These are phyloP conservation scores for Pteria penguin DNA, from an alignment of 2,888 invertebrate species.

Conservation along the genomic window DNA sequence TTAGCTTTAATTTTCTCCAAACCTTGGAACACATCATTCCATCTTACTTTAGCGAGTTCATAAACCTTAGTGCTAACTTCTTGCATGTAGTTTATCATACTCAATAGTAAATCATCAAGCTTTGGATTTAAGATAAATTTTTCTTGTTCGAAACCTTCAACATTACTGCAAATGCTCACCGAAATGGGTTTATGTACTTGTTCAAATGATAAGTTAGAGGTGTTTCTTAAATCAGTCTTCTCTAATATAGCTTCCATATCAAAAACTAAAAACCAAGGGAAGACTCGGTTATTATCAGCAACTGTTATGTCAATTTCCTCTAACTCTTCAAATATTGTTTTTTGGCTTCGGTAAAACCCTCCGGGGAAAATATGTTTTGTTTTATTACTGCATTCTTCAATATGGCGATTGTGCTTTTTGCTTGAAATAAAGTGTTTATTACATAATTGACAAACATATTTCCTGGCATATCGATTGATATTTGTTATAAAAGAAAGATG, in stretches of 20 bases:
- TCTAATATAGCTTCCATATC: constrained; percentile 35
- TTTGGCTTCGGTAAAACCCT: constrained; percentile 30
- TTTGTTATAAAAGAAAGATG: constrained; percentile 31
- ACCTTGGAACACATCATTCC: constrained; percentile 12
- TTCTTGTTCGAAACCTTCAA: constrained; percentile 26
- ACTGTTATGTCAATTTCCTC: constrained; percentile 33
- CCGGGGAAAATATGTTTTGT: constrained; percentile 34
- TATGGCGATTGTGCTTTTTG: background rate
- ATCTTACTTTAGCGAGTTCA: constrained; percentile 8
- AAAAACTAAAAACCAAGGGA: constrained; percentile 42
- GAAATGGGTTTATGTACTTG: constrained; percentile 37
- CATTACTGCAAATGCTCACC: constrained; percentile 37
- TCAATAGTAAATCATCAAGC: constrained; percentile 20
- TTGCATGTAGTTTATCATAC: constrained; percentile 3
- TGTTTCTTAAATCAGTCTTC: constrained; percentile 11
- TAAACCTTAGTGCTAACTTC: background rate
- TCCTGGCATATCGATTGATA: constrained; percentile 17
- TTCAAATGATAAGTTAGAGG: constrained; percentile 31
- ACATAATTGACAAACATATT: no score
- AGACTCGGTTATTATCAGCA: constrained; percentile 15
- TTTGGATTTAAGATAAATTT: constrained; percentile 30
- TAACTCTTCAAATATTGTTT: constrained; percentile 40
- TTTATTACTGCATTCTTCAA: constrained; percentile 19
- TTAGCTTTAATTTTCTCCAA: constrained; percentile 2
- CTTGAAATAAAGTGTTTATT: constrained; percentile 2